A percentile compares a stretch with the other conserved stretches of the same genome.
Evolutionary conservation across 2,797 vertebrate species (phyloP).

Genomic region (Microcaecilia unicolor): DNA sequence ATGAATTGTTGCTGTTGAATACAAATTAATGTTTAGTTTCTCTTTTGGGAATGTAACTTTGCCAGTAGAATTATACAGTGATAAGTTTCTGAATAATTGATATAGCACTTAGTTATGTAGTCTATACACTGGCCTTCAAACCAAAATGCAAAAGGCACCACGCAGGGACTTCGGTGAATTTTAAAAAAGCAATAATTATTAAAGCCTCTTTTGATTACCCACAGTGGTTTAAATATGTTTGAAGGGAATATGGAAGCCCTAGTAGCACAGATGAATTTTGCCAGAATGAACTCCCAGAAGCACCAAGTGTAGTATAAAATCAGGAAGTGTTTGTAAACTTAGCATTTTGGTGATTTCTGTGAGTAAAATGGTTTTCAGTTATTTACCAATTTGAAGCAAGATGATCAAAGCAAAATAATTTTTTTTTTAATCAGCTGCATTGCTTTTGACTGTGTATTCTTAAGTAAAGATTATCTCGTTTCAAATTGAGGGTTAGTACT

Average conservation of each 20-base stretch:
- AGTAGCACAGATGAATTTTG: too few species aligned
- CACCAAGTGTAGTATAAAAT: not conserved
- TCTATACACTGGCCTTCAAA: slow-evolving; percentile 22
- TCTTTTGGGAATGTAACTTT: slow-evolving; percentile 39
- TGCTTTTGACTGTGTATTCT: slow-evolving; percentile 29
- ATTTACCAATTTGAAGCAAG: slow-evolving; percentile 20
- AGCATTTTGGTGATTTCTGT: not conserved
- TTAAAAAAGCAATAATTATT: slow-evolving; percentile 29
- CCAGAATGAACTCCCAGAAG: slow-evolving; percentile 20
- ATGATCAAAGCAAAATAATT: slow-evolving; percentile 31
- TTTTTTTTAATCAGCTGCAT: slow-evolving; percentile 17
- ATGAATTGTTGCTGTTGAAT: slow-evolving; percentile 47
- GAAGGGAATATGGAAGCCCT: slow-evolving; percentile 22
- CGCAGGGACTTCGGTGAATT: slow-evolving; percentile 21
- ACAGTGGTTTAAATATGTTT: slow-evolving; percentile 2
- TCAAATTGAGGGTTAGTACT: slow-evolving; percentile 34
- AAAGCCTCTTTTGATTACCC: slow-evolving; percentile 23
- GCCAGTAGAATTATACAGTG: slow-evolving; percentile 23
- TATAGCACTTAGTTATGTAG: slow-evolving; percentile 26
- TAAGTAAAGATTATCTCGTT: slow-evolving; percentile 31
- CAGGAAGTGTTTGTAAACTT: slow-evolving; percentile 6
- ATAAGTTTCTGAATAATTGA: slow-evolving; percentile 24
- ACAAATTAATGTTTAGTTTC: slow-evolving; percentile 49
- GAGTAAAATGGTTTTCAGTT: slow-evolving; percentile 15
- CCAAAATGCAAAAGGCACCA: slow-evolving; percentile 17